These are phyloP conservation scores for Drosophila greeni DNA, from an alignment of 2,888 invertebrate genomes.

Conservation along the genomic window DNA sequence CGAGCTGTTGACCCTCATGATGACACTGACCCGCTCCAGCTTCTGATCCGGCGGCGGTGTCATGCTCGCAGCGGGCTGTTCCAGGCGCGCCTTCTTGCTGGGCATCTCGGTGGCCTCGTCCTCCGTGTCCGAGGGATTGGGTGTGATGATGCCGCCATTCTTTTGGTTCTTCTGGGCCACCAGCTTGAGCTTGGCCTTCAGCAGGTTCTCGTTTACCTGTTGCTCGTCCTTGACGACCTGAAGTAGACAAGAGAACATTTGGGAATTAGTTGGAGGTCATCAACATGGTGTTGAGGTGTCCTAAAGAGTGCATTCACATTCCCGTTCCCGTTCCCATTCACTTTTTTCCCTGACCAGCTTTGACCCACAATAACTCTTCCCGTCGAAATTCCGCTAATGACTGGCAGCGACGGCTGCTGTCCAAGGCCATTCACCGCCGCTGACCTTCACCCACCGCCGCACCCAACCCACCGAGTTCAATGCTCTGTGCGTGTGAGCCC, in stretches of 20 bases:
- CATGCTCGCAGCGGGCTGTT: conserved; percentile 71
- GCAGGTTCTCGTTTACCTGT: conserved; percentile 69
- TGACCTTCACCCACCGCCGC: conserved; percentile 58
- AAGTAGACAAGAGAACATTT: conserved; percentile 4
- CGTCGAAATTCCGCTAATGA: conserved; percentile 52
- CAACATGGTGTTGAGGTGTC: conserved; percentile 8
- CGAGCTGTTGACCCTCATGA: conserved; percentile 90
- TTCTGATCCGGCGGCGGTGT: conserved; percentile 79
- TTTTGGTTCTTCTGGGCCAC: conserved; percentile 63
- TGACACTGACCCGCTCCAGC: conserved; percentile 85
- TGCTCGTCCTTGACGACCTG: conserved; percentile 64
- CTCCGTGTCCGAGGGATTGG: conserved; percentile 92
- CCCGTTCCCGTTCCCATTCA: conserved; percentile 49
- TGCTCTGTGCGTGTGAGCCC: conserved; percentile 34
- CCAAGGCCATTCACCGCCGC: conserved; percentile 63
- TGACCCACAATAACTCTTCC: conserved; percentile 66
- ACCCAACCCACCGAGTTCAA: conserved; percentile 45
- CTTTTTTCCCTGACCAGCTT: conserved; percentile 41
- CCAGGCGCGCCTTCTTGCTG: conserved; percentile 78
- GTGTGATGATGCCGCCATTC: conserved; percentile 82
- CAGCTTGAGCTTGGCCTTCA: conserved; percentile 71
- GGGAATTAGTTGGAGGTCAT: conserved; percentile 41
- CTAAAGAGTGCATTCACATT: conserved; percentile 20
- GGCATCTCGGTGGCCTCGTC: conserved; percentile 82
- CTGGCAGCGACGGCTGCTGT: conserved; percentile 38